Conservation (phyloP, 2,113 vertebrate species). For the Puntigrus tetrazona region DNA sequence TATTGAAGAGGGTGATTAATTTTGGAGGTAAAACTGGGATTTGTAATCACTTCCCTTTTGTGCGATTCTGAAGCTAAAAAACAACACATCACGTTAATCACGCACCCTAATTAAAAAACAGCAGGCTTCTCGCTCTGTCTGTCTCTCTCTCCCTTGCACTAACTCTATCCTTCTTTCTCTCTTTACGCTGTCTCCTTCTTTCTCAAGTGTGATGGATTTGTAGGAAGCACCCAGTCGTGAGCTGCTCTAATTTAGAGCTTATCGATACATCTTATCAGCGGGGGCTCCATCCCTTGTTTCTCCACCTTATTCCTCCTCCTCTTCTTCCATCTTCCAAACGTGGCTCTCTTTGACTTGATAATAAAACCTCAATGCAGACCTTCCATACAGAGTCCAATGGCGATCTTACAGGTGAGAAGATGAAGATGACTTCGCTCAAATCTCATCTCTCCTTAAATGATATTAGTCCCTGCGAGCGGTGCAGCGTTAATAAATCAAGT, state of each 20-base stretch:
- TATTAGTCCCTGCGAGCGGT: not conserved
- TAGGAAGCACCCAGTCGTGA: constrained; percentile 45
- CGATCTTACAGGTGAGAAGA: constrained; percentile 1
- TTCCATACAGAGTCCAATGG: constrained; percentile 28
- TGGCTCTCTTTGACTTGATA: constrained; percentile 49
- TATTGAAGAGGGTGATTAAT: constrained; percentile 13
- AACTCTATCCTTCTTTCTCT: not conserved
- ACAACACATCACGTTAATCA: constrained; percentile 41
- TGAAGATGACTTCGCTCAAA: not conserved
- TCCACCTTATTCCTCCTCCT: constrained; percentile 29
- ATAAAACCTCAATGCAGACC: constrained; percentile 40
- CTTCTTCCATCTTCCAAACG: constrained; percentile 17
- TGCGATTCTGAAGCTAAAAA: constrained; percentile 19
- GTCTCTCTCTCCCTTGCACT: constrained; percentile 11
- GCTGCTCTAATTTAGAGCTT: constrained; percentile 45
- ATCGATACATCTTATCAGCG: constrained; percentile 55
- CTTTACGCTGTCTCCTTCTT: constrained; percentile 30
- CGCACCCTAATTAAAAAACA: constrained; percentile 49
- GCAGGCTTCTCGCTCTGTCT: constrained; percentile 41
- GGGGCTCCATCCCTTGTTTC: constrained; percentile 32
- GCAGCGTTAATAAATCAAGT: not conserved
- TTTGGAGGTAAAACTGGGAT: not conserved
- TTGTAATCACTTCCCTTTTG: constrained; percentile 44
- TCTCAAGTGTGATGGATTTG: constrained; percentile 37
- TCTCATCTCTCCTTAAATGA: not conserved